Evolutionary conservation across 2,888 invertebrate species (phyloP), one percentile per base, ranked within the genome.

Genomic region (Thereva nobilitata): DNA sequence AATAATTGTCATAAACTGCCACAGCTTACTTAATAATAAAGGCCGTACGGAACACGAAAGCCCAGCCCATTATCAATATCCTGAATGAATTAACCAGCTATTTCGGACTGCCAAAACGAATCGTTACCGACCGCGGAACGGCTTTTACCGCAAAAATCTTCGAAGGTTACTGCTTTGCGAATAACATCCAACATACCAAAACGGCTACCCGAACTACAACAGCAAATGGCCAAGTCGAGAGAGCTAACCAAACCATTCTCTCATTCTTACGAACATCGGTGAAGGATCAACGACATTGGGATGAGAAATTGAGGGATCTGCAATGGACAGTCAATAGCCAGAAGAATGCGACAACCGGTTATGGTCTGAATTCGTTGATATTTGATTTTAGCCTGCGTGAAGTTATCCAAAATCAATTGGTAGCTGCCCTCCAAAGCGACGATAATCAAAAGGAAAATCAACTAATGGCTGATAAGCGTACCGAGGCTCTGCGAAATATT

Each of bases 31-130:
- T 53, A 4, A 34, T 66, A 3, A 34, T 66, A 0, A 69, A 67
- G 5, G 68, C 71, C 4, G 68, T 66, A 3, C 40, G 40, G n/a
- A 66, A 40, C 42, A 64, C 52, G 8, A 41, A 5, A 10, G 52
- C 64, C 3, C 7, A 12, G 5, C 64, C 63, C 9, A 41, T 63
- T 1, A 2, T 63, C 1, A 10, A 63, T 9, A 5, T n/a, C 7
- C 35, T 63, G 2, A 63, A 10, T 9, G 52, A 63, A 1, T 5
- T 63, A 1, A 52, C 52, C 0, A 23, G 40, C 4, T 63, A 63
- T 41, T 63, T 63, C n/a, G 47, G 65, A 1, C 8, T 65, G 5
- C 65, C 55, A 5, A 34, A 34, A 40, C 2, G 12, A 8, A 47
- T 65, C 5, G 23, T 56, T 8, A 65, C 54, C 38, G 65, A 65